These are phyloP conservation scores for Phoronis australis DNA, from an alignment of 2,888 invertebrate genomes.

Conservation along the genomic window DNA sequence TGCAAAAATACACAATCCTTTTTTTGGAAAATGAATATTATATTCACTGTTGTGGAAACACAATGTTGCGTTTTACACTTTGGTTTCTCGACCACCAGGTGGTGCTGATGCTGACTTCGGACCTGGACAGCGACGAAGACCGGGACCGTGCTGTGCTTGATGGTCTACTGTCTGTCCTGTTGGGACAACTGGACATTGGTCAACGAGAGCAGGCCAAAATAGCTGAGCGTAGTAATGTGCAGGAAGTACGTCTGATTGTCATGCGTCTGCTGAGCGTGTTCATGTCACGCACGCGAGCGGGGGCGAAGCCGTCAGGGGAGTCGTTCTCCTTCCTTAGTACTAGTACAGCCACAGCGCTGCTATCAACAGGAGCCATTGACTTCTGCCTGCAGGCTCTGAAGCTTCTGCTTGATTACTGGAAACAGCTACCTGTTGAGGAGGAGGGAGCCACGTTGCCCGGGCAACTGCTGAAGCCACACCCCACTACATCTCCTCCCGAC, in stretches of 20 bases:
- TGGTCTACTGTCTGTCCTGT: conserved; percentile 67
- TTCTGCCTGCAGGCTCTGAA: conserved; percentile 70
- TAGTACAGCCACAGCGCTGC: conserved; percentile 66
- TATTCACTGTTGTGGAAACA: no score
- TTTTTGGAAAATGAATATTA: no score
- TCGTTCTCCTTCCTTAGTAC: conserved; percentile 60
- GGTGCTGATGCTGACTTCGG: conserved; percentile 80
- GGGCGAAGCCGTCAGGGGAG: conserved; percentile 51
- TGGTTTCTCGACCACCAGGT: conserved; percentile 63
- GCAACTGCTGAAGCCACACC: conserved; percentile 74
- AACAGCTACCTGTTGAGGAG: conserved; percentile 37
- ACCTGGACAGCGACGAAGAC: conserved; percentile 79
- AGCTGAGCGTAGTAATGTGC: conserved; percentile 27
- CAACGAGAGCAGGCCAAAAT: conserved; percentile 10
- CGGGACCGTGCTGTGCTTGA: conserved; percentile 76
- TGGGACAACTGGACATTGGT: conserved; percentile 54
- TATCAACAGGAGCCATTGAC: conserved; percentile 66
- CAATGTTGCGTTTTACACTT: no score
- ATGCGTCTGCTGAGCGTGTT: conserved; percentile 75
- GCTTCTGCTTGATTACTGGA: conserved; percentile 59
- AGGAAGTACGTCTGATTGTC: conserved; percentile 82
- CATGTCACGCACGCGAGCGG: conserved; percentile 44
- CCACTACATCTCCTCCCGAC: conserved; percentile 71
- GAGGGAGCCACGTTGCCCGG: conserved; percentile 52
- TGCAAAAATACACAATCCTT: no score